These are phyloP conservation scores for Sciurus carolinensis DNA, from an alignment of 2,797 vertebrate species.

Conservation along the genomic window DNA sequence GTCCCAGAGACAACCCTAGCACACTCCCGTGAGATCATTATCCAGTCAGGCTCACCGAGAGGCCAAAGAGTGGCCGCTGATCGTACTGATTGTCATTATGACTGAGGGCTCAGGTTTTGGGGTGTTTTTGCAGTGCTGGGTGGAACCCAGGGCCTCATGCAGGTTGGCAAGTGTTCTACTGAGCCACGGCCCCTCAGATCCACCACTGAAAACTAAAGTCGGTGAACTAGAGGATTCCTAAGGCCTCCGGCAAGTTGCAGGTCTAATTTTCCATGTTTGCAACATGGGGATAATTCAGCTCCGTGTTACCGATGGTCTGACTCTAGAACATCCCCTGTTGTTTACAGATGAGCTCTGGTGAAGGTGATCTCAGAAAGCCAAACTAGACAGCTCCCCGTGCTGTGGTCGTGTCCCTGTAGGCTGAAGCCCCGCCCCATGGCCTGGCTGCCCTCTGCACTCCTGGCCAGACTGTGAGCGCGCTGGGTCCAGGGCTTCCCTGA, in stretches of 20 bases:
- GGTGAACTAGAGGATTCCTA: neutral
- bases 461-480: neutral
- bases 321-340: neutral
- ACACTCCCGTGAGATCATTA: neutral
- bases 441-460: too few relatives aligned
- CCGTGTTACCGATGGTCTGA: neutral
- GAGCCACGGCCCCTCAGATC: neutral
- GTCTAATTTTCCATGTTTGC: neutral
- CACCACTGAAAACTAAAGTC: neutral
- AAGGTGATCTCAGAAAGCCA: conserved; percentile 1
- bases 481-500: neutral
- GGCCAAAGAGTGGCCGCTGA: neutral
- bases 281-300: neutral
- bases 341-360: neutral
- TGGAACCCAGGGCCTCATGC: neutral
- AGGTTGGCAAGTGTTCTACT: neutral
- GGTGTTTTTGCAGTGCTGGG: neutral
- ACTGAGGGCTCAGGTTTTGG: neutral
- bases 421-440: neutral
- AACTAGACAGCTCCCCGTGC: neutral
- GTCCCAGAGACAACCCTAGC: neutral
- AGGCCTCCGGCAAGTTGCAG: neutral
- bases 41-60: neutral
- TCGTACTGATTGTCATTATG: neutral
- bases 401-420: neutral